Evolutionary conservation across 2,797 vertebrate species (phyloP).

Genomic region (Pseudochromis fuscus): DNA sequence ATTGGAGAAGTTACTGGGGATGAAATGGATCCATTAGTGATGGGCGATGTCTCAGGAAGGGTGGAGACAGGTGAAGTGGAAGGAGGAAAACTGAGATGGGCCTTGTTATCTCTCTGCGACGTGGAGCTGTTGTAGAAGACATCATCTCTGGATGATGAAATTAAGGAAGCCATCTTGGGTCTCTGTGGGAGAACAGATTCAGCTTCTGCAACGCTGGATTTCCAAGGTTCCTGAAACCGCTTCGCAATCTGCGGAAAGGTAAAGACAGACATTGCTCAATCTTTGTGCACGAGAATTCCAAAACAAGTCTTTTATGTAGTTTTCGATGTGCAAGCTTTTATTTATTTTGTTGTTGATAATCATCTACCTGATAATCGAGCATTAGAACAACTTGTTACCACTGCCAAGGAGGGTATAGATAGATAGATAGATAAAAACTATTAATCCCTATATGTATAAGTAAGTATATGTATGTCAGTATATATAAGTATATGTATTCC

Average conservation of each 20-base stretch:
- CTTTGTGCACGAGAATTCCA: constrained; percentile 2
- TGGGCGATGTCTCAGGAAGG: constrained; percentile 53
- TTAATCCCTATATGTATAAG: no score
- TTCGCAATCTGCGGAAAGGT: constrained; percentile 90
- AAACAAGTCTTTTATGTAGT: neutral
- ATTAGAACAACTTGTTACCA: no score
- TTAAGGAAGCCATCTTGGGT: constrained; percentile 78
- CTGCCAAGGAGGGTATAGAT: no score
- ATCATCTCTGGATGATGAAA: constrained; percentile 56
- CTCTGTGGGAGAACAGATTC: constrained; percentile 88
- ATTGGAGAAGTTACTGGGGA: constrained; percentile 22
- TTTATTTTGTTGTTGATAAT: no score
- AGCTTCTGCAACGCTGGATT: constrained; percentile 91
- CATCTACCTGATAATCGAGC: no score
- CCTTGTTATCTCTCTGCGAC: constrained; percentile 63
- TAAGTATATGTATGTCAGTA: no score
- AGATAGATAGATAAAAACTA: no score
- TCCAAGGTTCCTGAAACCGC: constrained; percentile 92
- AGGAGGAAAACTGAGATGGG: constrained; percentile 31
- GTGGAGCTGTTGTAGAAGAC: constrained; percentile 68
- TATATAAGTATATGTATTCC: no score
- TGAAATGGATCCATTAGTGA: constrained; percentile 70
- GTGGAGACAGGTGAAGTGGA: constrained; percentile 36
- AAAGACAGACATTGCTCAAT: constrained; percentile 22
- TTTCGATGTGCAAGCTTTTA: constrained; percentile 1